Conservation (phyloP, 2,888 invertebrate species). For the Agonum fuliginosum region DNA sequence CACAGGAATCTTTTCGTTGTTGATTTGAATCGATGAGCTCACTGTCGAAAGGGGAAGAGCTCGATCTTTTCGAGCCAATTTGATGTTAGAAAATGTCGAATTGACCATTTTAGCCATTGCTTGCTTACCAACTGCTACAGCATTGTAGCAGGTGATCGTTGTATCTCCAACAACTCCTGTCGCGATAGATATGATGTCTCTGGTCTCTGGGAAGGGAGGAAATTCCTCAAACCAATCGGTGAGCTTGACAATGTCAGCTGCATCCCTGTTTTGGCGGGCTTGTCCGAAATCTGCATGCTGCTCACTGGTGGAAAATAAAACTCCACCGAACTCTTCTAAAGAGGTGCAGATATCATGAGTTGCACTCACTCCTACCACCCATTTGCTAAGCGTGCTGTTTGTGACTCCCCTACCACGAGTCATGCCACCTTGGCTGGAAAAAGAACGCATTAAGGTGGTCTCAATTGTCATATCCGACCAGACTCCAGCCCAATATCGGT, state of each 20-base stretch:
- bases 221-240: background rate
- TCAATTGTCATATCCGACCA: constrained; percentile 67
- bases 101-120: background rate
- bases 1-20: background rate
- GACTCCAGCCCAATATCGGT: constrained; percentile 64
- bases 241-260: constrained; percentile 23
- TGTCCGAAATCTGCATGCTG: constrained; percentile 65
- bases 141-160: background rate
- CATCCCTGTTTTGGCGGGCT: background rate
- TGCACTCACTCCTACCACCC: constrained; percentile 62
- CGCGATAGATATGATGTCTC: constrained; percentile 19
- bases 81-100: background rate
- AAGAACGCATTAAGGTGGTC: constrained; percentile 65
- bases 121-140: background rate
- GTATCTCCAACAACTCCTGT: constrained; percentile 12
- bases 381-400: constrained; percentile 62
- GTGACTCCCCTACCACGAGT: constrained; percentile 63
- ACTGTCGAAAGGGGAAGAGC: background rate
- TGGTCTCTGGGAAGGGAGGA: background rate
- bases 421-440: constrained; percentile 65
- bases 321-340: constrained; percentile 63
- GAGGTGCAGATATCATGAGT: constrained; percentile 61
- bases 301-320: constrained; percentile 62
- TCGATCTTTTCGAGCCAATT: background rate
- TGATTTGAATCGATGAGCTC: background rate